Evolutionary conservation across 2,888 invertebrate species (phyloP).

Genomic region (Tenthredo distinguenda): DNA sequence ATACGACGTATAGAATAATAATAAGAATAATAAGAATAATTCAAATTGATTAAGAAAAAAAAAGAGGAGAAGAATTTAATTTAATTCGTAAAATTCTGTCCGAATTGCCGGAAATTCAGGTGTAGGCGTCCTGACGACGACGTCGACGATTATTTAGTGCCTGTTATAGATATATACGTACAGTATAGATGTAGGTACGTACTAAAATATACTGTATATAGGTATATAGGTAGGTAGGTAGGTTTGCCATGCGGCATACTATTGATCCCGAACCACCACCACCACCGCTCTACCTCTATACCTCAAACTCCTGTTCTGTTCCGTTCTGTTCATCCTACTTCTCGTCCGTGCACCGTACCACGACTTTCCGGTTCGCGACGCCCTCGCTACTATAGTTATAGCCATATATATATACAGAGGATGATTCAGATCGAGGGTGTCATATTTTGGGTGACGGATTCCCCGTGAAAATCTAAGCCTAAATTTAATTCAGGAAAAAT

Average conservation of each 20-base stretch:
- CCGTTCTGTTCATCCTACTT: not conserved
- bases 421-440: too few relatives aligned
- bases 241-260: conserved; percentile 2
- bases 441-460: too few relatives aligned
- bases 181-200: not conserved
- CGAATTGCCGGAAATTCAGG: not conserved
- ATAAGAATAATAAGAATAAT: too few relatives aligned
- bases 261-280: not conserved
- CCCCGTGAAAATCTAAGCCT: too few relatives aligned
- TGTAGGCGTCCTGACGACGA: not conserved
- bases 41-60: not conserved
- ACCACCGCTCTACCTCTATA: not conserved
- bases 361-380: conserved; percentile 21
- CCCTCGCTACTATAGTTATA: not conserved
- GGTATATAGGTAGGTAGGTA: not conserved
- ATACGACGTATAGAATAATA: not conserved
- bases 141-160: not conserved
- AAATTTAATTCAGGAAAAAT: too few relatives aligned
- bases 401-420: too few relatives aligned
- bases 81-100: not conserved
- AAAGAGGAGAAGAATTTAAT: not conserved
- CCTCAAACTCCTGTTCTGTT: not conserved
- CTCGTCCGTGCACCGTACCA: not conserved
- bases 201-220: not conserved
- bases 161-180: not conserved